Conservation (phyloP, 2,113 vertebrate genomes). For the Hippoglossus stenolepis region DNA sequence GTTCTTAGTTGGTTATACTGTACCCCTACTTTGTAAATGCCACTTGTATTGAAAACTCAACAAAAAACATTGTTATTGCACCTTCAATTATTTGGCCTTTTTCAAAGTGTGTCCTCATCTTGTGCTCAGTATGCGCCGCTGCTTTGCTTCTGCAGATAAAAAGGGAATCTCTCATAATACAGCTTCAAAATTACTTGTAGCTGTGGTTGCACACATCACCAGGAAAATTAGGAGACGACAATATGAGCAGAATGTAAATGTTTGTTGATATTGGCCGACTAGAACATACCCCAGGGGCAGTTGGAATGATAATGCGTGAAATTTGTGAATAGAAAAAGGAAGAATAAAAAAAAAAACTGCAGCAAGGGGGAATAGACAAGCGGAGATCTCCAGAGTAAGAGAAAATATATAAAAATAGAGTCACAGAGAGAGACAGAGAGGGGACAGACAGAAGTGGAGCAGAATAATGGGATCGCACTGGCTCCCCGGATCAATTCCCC, state of each 20-base stretch:
- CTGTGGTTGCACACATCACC: not conserved
- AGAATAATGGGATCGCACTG: conserved; percentile 65
- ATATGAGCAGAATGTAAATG: not conserved
- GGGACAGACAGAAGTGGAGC: conserved; percentile 60
- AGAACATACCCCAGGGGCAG: not conserved
- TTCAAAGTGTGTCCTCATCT: too few species aligned
- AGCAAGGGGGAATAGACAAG: not conserved
- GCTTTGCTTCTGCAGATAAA: too few species aligned
- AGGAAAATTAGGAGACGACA: not conserved
- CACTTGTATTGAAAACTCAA: too few species aligned
- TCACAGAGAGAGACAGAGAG: not conserved
- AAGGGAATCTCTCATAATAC: too few species aligned
- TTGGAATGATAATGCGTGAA: not conserved
- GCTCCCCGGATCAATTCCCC: conserved; percentile 70
- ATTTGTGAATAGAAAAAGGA: conserved; percentile 5
- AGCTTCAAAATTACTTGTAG: not conserved
- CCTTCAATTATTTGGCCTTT: too few species aligned
- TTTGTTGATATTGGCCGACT: not conserved
- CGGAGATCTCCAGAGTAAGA: conserved; percentile 3
- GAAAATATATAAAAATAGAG: conserved; percentile 25
- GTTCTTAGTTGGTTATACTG: too few species aligned
- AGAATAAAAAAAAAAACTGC: not conserved
- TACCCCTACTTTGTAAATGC: too few species aligned
- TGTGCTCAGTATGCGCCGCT: too few species aligned
- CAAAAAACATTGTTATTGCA: too few species aligned